Base-by-base conservation (phyloP, 2,113 vertebrate species). In the Coptodon rendalli region DNA sequence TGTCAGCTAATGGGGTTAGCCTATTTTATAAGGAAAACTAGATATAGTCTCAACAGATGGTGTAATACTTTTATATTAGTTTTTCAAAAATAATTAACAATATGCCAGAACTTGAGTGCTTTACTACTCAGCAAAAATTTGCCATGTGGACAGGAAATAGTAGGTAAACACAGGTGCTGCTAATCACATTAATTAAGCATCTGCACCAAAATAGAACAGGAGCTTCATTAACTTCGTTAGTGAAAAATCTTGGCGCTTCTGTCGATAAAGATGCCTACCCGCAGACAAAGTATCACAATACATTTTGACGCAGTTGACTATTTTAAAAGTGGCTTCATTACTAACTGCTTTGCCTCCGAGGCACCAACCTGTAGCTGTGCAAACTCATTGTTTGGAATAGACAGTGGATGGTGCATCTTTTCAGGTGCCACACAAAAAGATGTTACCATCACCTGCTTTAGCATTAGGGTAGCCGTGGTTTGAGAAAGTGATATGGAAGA, bases 341-440 rank as follows among this genome's bases (percentile, higher is more conserved):
- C 53, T 85, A 68, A 63, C 71, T 53, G 80, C 31, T 71, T 84
- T 73, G 79, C 86, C 71, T 38, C 48, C 9, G 19, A 82, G n/a
- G 19, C 54, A 63, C 87, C 48, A 81, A 59, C 83, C 61, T 53
- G 24, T 56, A 12, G 45, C 27, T 24, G 68, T 40, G 43, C 38
- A 73, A 90, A 83, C 68, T 61, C 57, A 82, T 7, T 86, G 88
- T 81, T 85, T 31, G 68, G 56, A 50, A 57, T 4, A 34, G 68
- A 84, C 68, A 63, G 22, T 50, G 80, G 45, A 66, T 22, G 27
- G 38, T 34, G 76, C 56, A 54, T 71, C 36, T 17, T 81, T 83
- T 81, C 38, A 66, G 66, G 54, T 38, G 81, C 45, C 85, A 86
- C 83, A 87, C 80, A 66, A 82, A 91, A 93, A 81, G 48, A 81